Evolutionary conservation across 2,888 invertebrate genomes (phyloP).

Genomic region (Ethmia dodecea): DNA sequence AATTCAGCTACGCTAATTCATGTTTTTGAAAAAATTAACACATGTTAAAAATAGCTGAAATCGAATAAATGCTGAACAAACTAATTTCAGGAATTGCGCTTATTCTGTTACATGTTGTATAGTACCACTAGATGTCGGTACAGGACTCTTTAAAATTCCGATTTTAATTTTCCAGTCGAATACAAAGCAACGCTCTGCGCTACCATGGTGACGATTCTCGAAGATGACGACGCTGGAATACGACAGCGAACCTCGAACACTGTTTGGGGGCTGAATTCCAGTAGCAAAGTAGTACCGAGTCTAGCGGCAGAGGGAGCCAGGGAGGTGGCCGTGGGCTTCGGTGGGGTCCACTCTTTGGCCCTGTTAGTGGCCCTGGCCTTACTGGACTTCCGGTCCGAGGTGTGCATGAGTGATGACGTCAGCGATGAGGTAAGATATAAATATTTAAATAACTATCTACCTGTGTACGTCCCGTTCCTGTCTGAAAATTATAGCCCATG

Average conservation of each 20-base stretch:
- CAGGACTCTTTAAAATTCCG: too few species aligned
- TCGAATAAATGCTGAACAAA: too few species aligned
- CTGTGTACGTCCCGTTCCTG: too few species aligned
- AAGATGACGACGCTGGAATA: constrained; percentile 67
- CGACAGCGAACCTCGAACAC: constrained; percentile 37
- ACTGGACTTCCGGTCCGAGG: constrained; percentile 47
- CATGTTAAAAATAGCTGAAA: too few species aligned
- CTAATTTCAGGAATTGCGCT: too few species aligned
- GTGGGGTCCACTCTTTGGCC: constrained; percentile 11
- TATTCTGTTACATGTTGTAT: too few species aligned
- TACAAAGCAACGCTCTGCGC: constrained; percentile 46
- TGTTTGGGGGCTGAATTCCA: constrained; percentile 10
- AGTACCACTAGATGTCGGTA: too few species aligned
- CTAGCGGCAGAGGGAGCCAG: constrained; percentile 23
- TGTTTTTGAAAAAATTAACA: too few species aligned
- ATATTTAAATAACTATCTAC: too few species aligned
- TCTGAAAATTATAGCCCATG: too few species aligned
- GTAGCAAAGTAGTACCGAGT: constrained; percentile 17
- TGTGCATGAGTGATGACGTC: constrained; percentile 39
- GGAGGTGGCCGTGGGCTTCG: constrained; percentile 11
- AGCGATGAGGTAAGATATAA: constrained; percentile 52
- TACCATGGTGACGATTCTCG: constrained; percentile 61
- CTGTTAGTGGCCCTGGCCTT: constrained; percentile 39
- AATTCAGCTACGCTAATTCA: too few species aligned
- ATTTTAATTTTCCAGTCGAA: constrained; percentile 36